Evolutionary conservation across 1,140 invertebrate genomes (phyloP), one percentile per base, ranked within the genome.

Genomic region (Harpegnathos saltator): DNA sequence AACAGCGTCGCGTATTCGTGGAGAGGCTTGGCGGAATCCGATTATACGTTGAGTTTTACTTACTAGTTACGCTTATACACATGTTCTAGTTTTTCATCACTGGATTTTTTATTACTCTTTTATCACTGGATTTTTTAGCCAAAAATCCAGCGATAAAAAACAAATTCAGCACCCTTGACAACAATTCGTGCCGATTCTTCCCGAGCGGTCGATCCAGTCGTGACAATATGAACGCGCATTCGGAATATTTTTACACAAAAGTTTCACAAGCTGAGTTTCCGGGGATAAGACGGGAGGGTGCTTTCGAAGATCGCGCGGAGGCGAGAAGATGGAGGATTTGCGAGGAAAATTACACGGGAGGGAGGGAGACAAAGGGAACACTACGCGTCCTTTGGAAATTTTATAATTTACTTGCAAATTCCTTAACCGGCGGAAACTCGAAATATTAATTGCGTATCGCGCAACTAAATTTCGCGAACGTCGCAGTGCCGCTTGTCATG

Each of bases 401-500:
- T 77, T 66, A 77, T 77, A 66, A 77, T 77, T 77, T 66, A 77
- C 62, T 77, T 77, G 62, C 74, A 77, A 77, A 77, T 77, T 65
- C 11, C 19, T 77, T 38, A 77, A 56, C 50, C 63, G 29, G 65
- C 26, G 19, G 62, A 77, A 77, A 66, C 29, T 66, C 66, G n/a
- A 77, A 56, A 77, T 77, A 77, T 29, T 77, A 44, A 77, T 56
- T 77, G 11, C 19, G 4, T 63, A 77, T 38, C 50, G n/a, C 54
- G 3, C 9, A 77, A 75, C 48, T 52, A 38, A 54, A 38, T 63
- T 17, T 63, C 44, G 5, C 1, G 22, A 44, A 59, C 17, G 9
- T 73, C 22, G 5, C 38, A 26, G 22, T 12, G n/a, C 7, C 33
- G 33, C 62, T 15, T 26, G 11, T 17, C 38, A 5, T n/a, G 38